phyloP scores from a whole-genome alignment of 2,797 vertebrate genomes.

The Propithecus deckenii region DNA sequence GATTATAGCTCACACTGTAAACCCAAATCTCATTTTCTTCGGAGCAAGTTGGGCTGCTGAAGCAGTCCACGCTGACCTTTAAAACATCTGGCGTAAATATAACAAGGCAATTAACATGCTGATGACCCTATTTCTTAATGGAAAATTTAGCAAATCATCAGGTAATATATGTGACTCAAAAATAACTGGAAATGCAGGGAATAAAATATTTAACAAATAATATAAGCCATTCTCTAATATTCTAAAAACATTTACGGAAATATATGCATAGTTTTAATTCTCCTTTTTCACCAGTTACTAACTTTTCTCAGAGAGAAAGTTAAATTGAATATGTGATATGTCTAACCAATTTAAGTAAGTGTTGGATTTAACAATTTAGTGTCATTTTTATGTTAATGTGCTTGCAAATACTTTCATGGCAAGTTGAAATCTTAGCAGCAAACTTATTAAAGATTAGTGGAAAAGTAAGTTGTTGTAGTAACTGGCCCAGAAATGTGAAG shows the following conservation, averaged over 20 bases:
- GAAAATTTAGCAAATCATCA: slow-evolving; percentile 7
- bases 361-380: neutral
- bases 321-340: neutral
- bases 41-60: neutral
- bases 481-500: slow-evolving; percentile 39
- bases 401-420: neutral
- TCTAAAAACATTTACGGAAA: neutral
- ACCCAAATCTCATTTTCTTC: slow-evolving; percentile 27
- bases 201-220: slow-evolving; percentile 20
- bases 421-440: slow-evolving; percentile 1
- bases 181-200: neutral
- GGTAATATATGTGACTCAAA: neutral
- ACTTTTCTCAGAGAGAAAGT: slow-evolving; percentile 24
- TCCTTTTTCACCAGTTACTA: neutral
- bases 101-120: neutral
- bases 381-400: neutral
- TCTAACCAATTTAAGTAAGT: slow-evolving; percentile 25
- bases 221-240: neutral
- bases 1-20: neutral
- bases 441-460: slow-evolving; percentile 2
- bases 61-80: neutral
- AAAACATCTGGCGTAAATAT: neutral
- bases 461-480: slow-evolving; percentile 61
- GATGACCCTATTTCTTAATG: neutral
- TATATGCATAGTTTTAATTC: neutral